These are phyloP conservation scores for Anser brachyrhynchus DNA, from an alignment of 2,113 vertebrate genomes.

Conservation along the genomic window DNA sequence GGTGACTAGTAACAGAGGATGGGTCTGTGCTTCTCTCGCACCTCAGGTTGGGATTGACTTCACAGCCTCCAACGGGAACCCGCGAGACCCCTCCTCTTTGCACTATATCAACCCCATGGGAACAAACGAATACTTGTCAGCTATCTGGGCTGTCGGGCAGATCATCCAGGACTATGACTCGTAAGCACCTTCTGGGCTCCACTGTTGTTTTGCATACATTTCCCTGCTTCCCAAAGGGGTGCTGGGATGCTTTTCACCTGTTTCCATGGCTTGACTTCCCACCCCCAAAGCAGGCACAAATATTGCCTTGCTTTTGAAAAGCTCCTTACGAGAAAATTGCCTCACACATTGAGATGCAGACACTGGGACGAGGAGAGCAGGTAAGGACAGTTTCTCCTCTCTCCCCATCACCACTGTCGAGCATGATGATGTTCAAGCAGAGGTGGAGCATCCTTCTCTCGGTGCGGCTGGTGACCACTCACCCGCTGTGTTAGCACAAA, in stretches of 20 bases:
- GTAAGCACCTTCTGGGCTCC: slow-evolving; percentile 74
- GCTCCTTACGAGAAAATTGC: not conserved
- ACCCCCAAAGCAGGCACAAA: not conserved
- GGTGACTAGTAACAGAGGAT: not conserved
- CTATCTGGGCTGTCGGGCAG: slow-evolving; percentile 96
- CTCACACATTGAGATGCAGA: not conserved
- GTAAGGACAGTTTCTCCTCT: not conserved
- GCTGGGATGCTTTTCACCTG: not conserved
- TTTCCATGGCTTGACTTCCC: not conserved
- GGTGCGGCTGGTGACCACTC: not conserved
- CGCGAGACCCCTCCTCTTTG: slow-evolving; percentile 91
- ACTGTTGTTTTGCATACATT: not conserved
- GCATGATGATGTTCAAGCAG: not conserved
- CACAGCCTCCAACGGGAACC: slow-evolving; percentile 97
- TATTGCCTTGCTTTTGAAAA: not conserved
- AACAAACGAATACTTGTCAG: slow-evolving; percentile 94
- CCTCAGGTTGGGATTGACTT: slow-evolving; percentile 97
- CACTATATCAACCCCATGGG: slow-evolving; percentile 97
- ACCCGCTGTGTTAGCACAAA: rapidly evolving
- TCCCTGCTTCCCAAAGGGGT: not conserved
- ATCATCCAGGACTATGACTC: slow-evolving; percentile 99
- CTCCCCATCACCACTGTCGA: not conserved
- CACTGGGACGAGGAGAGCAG: not conserved
- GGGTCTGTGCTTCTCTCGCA: not conserved
- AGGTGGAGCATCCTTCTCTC: not conserved